Percentiles rank a stretch among this genome's conserved stretches.
Evolutionary conservation across 2,888 invertebrate genomes (phyloP).

Genomic region (Drosophila mayaguana): DNA sequence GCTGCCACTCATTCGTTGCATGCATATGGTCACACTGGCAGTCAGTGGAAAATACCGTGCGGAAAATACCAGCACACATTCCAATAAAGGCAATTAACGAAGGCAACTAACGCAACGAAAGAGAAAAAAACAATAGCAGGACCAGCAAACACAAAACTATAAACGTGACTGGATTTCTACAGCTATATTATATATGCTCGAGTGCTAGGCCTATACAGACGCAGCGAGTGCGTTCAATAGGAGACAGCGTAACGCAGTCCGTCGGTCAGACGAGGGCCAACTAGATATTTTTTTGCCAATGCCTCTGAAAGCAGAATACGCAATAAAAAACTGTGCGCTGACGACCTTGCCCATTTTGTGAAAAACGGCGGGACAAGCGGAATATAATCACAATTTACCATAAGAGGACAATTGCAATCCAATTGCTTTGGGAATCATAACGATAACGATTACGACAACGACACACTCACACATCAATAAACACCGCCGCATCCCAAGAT

Average conservation of each 20-base stretch:
- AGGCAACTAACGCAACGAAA: conserved; percentile 35
- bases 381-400: neutral
- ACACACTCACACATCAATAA: conserved; percentile 18
- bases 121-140: conserved; percentile 53
- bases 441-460: conserved; percentile 9
- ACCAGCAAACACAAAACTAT: conserved; percentile 34
- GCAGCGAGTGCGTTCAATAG: conserved; percentile 11
- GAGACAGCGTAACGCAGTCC: conserved; percentile 1
- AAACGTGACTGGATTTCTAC: conserved; percentile 38
- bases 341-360: conserved; percentile 55
- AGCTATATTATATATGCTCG: conserved; percentile 1
- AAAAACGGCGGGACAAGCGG: conserved; percentile 24
- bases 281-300: conserved; percentile 30
- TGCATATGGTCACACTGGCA: conserved; percentile 25
- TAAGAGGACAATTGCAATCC: neutral
- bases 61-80: conserved; percentile 54
- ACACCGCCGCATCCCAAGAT: conserved; percentile 46
- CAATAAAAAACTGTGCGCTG: conserved; percentile 58
- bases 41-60: conserved; percentile 47
- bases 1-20: neutral
- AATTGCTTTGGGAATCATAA: conserved; percentile 3
- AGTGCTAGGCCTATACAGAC: conserved; percentile 6
- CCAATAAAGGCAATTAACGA: conserved; percentile 66
- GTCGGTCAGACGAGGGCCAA: neutral
- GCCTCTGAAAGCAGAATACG: conserved; percentile 56